phyloP scores from a whole-genome alignment of 1,140 invertebrate species.

The Aphaenogaster floridana region DNA sequence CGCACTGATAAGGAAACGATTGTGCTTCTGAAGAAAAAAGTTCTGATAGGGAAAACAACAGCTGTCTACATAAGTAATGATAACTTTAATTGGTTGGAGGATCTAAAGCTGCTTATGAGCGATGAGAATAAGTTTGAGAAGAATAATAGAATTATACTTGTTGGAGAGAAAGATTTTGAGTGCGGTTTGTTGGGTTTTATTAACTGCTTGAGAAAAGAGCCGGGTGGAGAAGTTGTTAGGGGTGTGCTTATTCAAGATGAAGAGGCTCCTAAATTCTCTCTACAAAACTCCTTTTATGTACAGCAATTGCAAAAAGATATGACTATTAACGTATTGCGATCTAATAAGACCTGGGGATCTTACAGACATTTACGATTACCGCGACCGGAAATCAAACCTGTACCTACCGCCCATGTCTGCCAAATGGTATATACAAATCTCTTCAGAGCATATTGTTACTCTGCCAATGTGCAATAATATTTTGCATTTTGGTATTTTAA shows the following conservation, averaged over 20 bases:
- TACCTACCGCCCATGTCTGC: background rate
- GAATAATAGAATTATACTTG: slow-evolving; percentile 85
- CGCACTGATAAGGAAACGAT: slow-evolving; percentile 75
- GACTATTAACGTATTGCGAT: background rate
- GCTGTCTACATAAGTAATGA: slow-evolving; percentile 77
- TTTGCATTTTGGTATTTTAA: too few relatives aligned
- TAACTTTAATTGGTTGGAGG: slow-evolving; percentile 86
- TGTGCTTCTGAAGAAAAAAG: slow-evolving; percentile 79
- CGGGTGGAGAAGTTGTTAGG: background rate
- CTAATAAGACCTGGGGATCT: background rate
- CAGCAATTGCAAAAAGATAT: slow-evolving; percentile 22
- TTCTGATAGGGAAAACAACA: slow-evolving; percentile 73
- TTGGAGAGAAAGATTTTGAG: slow-evolving; percentile 87
- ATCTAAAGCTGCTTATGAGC: slow-evolving; percentile 86
- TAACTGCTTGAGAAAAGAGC: background rate
- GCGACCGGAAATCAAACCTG: background rate
- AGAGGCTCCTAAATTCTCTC: background rate
- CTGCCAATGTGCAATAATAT: too few relatives aligned
- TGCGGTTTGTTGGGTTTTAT: slow-evolving; percentile 94
- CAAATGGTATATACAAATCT: background rate
- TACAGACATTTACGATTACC: background rate
- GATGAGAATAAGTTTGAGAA: slow-evolving; percentile 80
- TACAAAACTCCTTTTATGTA: background rate
- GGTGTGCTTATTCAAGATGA: slow-evolving; percentile 12
- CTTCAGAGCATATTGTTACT: background rate